Percentiles rank a stretch among this genome's conserved stretches.
Evolutionary conservation across 2,888 invertebrate genomes (phyloP).

Genomic region (Brenthis daphne): DNA sequence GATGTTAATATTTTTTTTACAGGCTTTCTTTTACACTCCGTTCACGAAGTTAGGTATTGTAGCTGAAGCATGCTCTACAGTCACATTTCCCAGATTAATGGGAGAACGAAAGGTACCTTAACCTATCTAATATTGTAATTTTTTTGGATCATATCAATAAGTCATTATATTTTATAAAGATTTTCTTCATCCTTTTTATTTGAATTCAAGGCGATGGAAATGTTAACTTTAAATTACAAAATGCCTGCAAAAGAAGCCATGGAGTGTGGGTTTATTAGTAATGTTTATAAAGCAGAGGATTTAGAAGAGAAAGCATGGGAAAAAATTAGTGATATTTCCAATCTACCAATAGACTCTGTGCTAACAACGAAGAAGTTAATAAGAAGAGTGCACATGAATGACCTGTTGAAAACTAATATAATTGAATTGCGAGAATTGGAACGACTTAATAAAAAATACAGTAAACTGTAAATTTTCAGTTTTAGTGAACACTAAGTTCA

Average conservation of each 20-base stretch:
- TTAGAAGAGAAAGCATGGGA: slow-evolving; percentile 83
- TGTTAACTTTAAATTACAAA: slow-evolving; percentile 87
- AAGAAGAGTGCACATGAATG: slow-evolving; percentile 80
- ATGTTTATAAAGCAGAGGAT: slow-evolving; percentile 86
- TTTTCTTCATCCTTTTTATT: not conserved
- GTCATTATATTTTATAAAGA: not conserved
- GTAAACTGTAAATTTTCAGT: slow-evolving; percentile 46
- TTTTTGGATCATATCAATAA: not conserved
- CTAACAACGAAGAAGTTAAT: slow-evolving; percentile 87
- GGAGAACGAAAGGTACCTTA: slow-evolving; percentile 87
- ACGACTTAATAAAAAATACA: slow-evolving; percentile 31
- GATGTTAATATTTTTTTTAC: slow-evolving; percentile 44
- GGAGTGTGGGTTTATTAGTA: slow-evolving; percentile 89
- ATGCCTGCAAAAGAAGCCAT: slow-evolving; percentile 91
- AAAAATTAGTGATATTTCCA: slow-evolving; percentile 79
- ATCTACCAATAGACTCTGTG: slow-evolving; percentile 82
- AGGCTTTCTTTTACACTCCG: slow-evolving; percentile 95
- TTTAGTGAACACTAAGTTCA: not conserved
- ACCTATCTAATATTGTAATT: not conserved
- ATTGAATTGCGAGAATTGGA: slow-evolving; percentile 85
- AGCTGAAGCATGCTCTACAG: slow-evolving; percentile 95
- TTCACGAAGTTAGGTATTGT: slow-evolving; percentile 92
- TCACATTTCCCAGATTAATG: slow-evolving; percentile 91
- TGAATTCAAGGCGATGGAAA: slow-evolving; percentile 77
- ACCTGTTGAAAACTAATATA: slow-evolving; percentile 85